Evolutionary conservation across 2,888 invertebrate species (phyloP).

Genomic region (Drosophila anceps): DNA sequence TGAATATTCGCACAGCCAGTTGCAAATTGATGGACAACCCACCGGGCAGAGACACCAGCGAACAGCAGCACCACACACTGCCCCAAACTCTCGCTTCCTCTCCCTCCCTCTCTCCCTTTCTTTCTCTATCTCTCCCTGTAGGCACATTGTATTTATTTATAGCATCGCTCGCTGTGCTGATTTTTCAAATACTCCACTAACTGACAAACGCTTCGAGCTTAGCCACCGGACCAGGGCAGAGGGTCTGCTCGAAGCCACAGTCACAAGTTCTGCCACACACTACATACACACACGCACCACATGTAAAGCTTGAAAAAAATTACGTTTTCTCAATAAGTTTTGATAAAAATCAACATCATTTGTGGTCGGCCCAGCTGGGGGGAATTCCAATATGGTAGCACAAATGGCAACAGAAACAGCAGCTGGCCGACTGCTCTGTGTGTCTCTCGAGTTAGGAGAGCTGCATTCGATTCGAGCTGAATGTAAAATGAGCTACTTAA

Average conservation of each 20-base stretch:
- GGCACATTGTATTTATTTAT: constrained; percentile 71
- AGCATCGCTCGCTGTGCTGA: constrained; percentile 69
- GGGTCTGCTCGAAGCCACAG: constrained; percentile 2
- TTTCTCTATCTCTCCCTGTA: constrained; percentile 2
- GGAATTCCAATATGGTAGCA: constrained; percentile 81
- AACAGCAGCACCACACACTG: constrained; percentile 10
- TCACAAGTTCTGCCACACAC: constrained; percentile 21
- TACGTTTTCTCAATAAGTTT: constrained; percentile 81
- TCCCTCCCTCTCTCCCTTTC: background rate
- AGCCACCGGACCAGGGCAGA: constrained; percentile 6
- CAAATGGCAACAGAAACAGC: constrained; percentile 38
- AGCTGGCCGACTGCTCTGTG: constrained; percentile 15
- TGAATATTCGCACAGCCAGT: constrained; percentile 74
- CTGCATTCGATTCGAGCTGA: constrained; percentile 29
- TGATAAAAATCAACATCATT: constrained; percentile 82
- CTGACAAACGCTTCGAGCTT: constrained; percentile 56
- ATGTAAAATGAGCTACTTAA: constrained; percentile 38
- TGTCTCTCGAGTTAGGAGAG: constrained; percentile 6
- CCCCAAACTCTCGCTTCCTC: background rate
- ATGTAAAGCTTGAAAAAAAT: constrained; percentile 77
- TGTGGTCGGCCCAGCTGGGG: constrained; percentile 77
- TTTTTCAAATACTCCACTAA: constrained; percentile 74
- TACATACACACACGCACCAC: constrained; percentile 22
- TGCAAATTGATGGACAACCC: constrained; percentile 80
- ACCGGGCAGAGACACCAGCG: constrained; percentile 52